Evolutionary conservation across 2,888 invertebrate species (phyloP), one percentile per base, ranked within the genome.

Genomic region (Epinotia nisella): DNA sequence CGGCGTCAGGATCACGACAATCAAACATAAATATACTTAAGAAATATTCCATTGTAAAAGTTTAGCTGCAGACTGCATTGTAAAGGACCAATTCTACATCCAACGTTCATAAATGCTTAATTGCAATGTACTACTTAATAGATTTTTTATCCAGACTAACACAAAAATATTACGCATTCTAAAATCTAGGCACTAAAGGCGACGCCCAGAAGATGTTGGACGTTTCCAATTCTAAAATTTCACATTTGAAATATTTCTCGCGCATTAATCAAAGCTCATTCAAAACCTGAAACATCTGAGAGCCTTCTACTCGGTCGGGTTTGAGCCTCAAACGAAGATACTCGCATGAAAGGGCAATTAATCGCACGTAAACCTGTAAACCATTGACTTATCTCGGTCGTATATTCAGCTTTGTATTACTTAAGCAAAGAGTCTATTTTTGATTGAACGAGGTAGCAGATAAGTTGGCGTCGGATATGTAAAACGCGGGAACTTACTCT

Each of bases 401-500:
- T 41, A 21, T 24, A 24, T 17, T n/a, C 55, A 11, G 21, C 35
- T 35, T n/a, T 56, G 15, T 39, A 65, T n/a, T 55, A 55, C n/a
- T 21, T 0, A 4, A 11, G 21, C 1, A 59, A 29, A 49, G 4
- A 13, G 67, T 49, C 9, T 59, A 58, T 17, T 35, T 59, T 68
- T 68, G 55, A 19, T 39, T 55, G 5, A 17, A 35, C 15, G 39
- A 51, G 19, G 5, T 39, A 19, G 2, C 15, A 13, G 21, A 56
- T 56, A 41, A 67, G n/a, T 41, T 58, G 7, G 29, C 45, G n/a
- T 62, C 11, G n/a, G 17, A 62, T 62, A 29, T n/a, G 39, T n/a
- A 21, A 67, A 45, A 67, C n/a, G n/a, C 29, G 19, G 65, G 74
- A 75, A 92, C 93, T 91, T 87, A 93, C 93, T 89, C 82, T 77